These are phyloP conservation scores for Pristis pectinata DNA, from an alignment of 2,797 vertebrate species.

Conservation along the genomic window DNA sequence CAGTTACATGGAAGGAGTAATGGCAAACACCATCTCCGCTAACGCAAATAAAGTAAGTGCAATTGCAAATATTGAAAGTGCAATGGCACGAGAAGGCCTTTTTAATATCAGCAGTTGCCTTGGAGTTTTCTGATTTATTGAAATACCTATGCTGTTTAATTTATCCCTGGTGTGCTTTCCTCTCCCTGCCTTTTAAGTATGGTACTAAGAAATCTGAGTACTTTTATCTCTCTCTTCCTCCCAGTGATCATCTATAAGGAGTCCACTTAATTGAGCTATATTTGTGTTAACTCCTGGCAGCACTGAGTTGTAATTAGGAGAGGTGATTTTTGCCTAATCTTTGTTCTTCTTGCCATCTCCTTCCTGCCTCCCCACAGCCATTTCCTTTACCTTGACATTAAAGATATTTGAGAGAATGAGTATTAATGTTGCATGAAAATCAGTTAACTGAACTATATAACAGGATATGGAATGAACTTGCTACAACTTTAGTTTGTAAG, in stretches of 20 bases:
- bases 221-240: background rate
- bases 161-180: background rate
- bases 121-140: background rate
- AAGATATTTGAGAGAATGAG: background rate
- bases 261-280: background rate
- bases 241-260: background rate
- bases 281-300: background rate
- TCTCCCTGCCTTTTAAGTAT: background rate
- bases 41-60: slow-evolving; percentile 87
- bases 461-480: background rate
- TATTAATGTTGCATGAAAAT: background rate
- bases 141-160: background rate
- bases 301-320: background rate
- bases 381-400: background rate
- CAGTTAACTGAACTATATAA: background rate
- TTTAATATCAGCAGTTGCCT: background rate
- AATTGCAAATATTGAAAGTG: background rate
- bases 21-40: slow-evolving; percentile 84
- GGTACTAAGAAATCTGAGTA: background rate
- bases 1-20: slow-evolving; percentile 89
- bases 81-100: background rate
- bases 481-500: background rate
- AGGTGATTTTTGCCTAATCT: background rate
- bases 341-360: background rate
- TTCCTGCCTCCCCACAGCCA: no score